phyloP scores from a whole-genome alignment of 2,113 vertebrate species.

The Prionailurus viverrinus region DNA sequence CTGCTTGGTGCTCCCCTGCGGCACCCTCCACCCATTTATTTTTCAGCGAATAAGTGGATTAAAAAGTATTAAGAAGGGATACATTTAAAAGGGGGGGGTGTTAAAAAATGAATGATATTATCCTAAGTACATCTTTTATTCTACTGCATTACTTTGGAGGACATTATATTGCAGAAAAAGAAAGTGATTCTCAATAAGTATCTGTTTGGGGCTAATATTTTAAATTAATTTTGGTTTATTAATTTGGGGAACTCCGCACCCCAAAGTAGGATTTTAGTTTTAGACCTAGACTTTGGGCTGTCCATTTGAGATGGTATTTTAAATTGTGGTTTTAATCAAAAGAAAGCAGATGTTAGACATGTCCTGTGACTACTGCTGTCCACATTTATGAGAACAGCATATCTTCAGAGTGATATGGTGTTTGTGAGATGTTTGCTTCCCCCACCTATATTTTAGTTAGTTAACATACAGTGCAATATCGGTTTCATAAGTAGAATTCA shows the following conservation, averaged over 20 bases:
- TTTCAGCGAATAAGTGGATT: slow-evolving; percentile 13
- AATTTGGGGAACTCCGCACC: no score
- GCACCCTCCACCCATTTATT: background rate
- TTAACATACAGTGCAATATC: no score
- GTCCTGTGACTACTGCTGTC: slow-evolving; percentile 7
- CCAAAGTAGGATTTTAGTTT: background rate
- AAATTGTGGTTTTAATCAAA: slow-evolving; percentile 72
- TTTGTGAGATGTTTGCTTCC: background rate
- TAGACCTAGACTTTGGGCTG: slow-evolving; percentile 42
- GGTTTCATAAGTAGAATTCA: no score
- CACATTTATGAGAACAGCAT: slow-evolving; percentile 61
- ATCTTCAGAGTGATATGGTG: background rate
- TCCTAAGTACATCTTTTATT: slow-evolving; percentile 48
- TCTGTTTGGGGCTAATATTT: slow-evolving; percentile 53
- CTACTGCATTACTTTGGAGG: slow-evolving; percentile 3
- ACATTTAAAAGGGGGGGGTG: background rate
- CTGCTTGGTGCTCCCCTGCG: rapidly evolving
- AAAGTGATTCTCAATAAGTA: background rate
- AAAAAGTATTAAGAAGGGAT: background rate
- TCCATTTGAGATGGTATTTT: slow-evolving; percentile 24
- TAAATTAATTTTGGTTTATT: slow-evolving; percentile 48
- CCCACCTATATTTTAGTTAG: no score
- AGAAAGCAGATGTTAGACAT: background rate
- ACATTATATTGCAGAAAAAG: slow-evolving; percentile 4
- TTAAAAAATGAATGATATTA: slow-evolving; percentile 32